Evolutionary conservation across 2,113 vertebrate species (phyloP).

Genomic region (Zapus hudsonius): DNA sequence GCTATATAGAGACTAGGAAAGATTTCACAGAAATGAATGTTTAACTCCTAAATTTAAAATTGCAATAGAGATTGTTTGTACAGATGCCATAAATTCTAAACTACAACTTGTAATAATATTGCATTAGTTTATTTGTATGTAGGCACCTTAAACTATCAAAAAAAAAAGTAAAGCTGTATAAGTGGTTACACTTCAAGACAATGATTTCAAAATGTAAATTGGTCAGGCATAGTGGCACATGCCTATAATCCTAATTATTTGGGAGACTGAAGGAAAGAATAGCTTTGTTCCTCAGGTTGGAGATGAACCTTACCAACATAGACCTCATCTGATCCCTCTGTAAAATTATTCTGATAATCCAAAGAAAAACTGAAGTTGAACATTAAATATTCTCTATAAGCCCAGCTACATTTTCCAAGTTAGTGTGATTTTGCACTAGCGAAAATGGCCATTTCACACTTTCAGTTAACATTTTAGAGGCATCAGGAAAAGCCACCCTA

Average conservation of each 20-base stretch:
- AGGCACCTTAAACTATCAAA: background rate
- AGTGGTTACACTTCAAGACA: background rate
- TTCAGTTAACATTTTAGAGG: background rate
- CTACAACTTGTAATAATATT: background rate
- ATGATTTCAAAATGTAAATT: background rate
- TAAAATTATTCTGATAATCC: background rate
- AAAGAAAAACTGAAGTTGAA: background rate
- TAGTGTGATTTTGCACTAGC: background rate
- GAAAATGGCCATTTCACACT: background rate
- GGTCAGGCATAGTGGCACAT: background rate
- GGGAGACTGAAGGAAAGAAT: background rate
- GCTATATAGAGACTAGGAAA: background rate
- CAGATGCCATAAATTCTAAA: background rate
- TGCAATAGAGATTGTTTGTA: background rate
- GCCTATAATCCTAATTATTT: background rate
- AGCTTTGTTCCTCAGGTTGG: background rate
- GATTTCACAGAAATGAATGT: background rate
- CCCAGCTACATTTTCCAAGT: background rate
- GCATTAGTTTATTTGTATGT: background rate
- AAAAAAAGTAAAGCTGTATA: background rate
- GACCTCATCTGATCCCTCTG: background rate
- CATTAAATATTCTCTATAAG: background rate
- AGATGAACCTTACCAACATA: background rate
- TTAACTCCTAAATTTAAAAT: slow-evolving; percentile 26
- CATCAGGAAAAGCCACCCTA: background rate